phyloP scores from a whole-genome alignment of 2,888 invertebrate species.

The Baronia brevicornis region DNA sequence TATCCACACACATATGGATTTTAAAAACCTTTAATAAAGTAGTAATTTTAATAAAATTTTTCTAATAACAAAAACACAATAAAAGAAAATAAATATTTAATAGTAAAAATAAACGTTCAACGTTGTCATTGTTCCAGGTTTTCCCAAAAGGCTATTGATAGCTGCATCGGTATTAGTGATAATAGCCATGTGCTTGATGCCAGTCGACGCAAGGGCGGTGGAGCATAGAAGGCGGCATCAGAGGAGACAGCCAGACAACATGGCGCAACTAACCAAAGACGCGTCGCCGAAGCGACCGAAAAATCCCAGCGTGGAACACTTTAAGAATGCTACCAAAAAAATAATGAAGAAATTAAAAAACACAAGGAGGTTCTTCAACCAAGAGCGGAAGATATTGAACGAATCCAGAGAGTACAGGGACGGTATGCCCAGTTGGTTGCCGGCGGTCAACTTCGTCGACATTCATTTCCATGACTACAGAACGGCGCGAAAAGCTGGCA shows the following conservation, averaged over 20 bases:
- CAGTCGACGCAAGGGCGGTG: conserved; percentile 47
- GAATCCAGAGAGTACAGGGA: conserved; percentile 51
- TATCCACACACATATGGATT: too few species aligned
- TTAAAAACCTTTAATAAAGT: too few species aligned
- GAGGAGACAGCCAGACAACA: conserved; percentile 36
- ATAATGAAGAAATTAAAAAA: conserved; percentile 54
- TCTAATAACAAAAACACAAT: too few species aligned
- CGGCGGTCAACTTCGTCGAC: conserved; percentile 59
- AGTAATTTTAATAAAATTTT: too few species aligned
- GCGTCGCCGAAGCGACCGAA: conserved; percentile 33
- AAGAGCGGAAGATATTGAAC: conserved; percentile 42
- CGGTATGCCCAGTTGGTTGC: conserved; percentile 60
- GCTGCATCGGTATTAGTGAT: conserved; percentile 61
- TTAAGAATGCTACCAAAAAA: conserved; percentile 48
- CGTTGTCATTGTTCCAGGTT: conserved; percentile 58
- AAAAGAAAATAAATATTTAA: too few species aligned
- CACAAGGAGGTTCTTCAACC: conserved; percentile 49
- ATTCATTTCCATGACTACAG: conserved; percentile 54
- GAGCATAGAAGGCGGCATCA: conserved; percentile 52
- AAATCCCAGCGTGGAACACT: conserved; percentile 38
- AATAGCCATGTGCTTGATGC: conserved; percentile 59
- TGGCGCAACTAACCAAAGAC: conserved; percentile 44
- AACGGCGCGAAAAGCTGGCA: conserved; percentile 31
- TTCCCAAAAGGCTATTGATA: conserved; percentile 71
- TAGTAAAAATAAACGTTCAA: too few species aligned